Conservation (phyloP, 2,113 vertebrate genomes). For the Chloropsis hardwickii region DNA sequence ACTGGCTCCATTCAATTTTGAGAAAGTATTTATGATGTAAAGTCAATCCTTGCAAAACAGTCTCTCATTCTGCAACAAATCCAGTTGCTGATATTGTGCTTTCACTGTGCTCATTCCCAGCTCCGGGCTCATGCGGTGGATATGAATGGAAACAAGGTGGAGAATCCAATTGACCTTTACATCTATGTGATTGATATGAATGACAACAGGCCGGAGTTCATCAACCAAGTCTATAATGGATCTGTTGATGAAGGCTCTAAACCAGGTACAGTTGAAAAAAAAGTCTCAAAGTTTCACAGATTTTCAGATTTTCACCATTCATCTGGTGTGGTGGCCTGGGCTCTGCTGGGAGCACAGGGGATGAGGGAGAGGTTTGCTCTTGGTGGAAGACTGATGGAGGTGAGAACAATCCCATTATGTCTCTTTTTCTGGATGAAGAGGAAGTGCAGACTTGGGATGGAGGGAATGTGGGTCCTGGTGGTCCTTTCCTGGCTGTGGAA, state of each 20-base stretch:
- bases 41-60: not conserved
- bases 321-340: not conserved
- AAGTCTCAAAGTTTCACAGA: not conserved
- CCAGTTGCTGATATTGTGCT: constrained; percentile 14
- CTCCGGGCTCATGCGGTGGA: constrained; percentile 94
- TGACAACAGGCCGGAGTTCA: constrained; percentile 94
- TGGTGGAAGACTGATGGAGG: not conserved
- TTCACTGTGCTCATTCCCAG: constrained; percentile 68
- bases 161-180: constrained; percentile 98
- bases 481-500: not conserved
- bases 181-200: constrained; percentile 99
- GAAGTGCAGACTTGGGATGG: not conserved
- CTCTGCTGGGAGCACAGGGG: not conserved
- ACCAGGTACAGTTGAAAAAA: constrained; percentile 80
- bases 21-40: not conserved
- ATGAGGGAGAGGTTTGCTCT: not conserved
- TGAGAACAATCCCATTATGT: not conserved
- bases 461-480: not conserved
- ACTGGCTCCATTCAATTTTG: not conserved
- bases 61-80: not conserved
- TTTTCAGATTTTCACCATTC: not conserved
- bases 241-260: constrained; percentile 95
- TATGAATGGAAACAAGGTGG: constrained; percentile 98
- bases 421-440: not conserved
- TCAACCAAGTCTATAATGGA: constrained; percentile 94